These are phyloP conservation scores for Magallana angulata DNA, from an alignment of 1,140 invertebrate genomes.

Conservation along the genomic window DNA sequence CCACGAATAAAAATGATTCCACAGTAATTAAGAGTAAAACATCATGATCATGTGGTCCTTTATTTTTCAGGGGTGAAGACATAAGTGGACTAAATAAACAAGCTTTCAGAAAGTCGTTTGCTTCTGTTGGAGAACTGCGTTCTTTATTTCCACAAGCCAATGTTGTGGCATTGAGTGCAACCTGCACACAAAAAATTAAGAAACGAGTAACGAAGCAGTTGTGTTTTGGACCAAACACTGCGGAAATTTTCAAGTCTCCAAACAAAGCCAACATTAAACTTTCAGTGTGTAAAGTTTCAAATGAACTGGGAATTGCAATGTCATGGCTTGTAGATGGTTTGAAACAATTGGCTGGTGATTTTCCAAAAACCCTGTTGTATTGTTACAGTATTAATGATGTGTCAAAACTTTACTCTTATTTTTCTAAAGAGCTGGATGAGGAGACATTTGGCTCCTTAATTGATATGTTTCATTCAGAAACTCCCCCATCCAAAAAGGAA, in stretches of 20 bases:
- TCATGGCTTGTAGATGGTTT: slow-evolving; percentile 5
- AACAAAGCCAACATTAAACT: slow-evolving; percentile 2
- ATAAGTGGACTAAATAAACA: background rate
- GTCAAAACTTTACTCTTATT: slow-evolving; percentile 29
- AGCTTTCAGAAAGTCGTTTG: slow-evolving; percentile 27
- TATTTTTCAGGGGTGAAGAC: slow-evolving; percentile 32
- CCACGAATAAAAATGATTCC: background rate
- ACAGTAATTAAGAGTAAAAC: background rate
- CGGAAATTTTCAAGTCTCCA: background rate
- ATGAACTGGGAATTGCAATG: background rate
- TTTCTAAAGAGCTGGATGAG: background rate
- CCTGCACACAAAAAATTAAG: slow-evolving; percentile 6
- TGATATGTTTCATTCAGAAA: slow-evolving; percentile 43
- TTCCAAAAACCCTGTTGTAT: slow-evolving; percentile 11
- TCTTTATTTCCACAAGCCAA: slow-evolving; percentile 20
- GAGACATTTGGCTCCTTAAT: background rate
- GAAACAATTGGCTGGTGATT: background rate
- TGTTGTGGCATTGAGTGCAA: slow-evolving; percentile 26
- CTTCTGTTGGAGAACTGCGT: slow-evolving; percentile 2
- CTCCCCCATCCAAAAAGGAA: background rate
- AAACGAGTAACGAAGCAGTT: slow-evolving; percentile 13
- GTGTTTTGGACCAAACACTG: background rate
- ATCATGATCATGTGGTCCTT: background rate
- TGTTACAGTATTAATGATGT: slow-evolving; percentile 29
- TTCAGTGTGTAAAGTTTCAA: background rate